These are phyloP conservation scores for Miltochrista miniata DNA, from an alignment of 2,888 invertebrate species.

Conservation along the genomic window DNA sequence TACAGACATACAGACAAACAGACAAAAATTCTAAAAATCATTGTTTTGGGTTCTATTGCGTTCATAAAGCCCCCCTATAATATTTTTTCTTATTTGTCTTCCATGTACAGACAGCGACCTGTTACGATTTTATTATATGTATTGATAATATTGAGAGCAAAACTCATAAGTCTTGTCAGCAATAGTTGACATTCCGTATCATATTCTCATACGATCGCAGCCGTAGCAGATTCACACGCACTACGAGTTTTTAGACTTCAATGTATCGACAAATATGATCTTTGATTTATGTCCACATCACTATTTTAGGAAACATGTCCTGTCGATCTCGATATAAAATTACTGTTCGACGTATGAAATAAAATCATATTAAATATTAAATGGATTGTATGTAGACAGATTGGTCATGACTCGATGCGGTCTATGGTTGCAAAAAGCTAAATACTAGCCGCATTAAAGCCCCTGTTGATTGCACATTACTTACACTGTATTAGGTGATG, in stretches of 20 bases:
- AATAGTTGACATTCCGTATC: constrained; percentile 55
- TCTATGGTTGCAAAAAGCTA: constrained; percentile 43
- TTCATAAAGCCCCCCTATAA: too few relatives aligned
- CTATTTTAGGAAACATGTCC: constrained; percentile 80
- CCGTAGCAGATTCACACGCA: constrained; percentile 77
- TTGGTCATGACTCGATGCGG: constrained; percentile 46
- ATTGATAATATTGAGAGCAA: constrained; percentile 46
- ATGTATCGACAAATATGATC: constrained; percentile 68
- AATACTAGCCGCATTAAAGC: constrained; percentile 31
- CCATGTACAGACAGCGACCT: too few relatives aligned
- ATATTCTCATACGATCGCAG: constrained; percentile 71
- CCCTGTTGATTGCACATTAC: constrained; percentile 46
- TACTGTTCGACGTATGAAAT: constrained; percentile 61
- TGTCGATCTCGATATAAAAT: constrained; percentile 75
- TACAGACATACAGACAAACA: too few relatives aligned
- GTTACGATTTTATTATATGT: too few relatives aligned
- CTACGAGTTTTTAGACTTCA: constrained; percentile 60
- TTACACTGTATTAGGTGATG: constrained; percentile 50
- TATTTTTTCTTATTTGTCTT: too few relatives aligned
- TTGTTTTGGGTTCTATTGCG: too few relatives aligned
- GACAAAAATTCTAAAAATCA: too few relatives aligned
- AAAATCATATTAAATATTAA: constrained; percentile 53
- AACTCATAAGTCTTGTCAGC: constrained; percentile 54
- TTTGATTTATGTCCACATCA: constrained; percentile 79
- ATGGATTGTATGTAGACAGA: constrained; percentile 52